Evolutionary conservation across 2,113 vertebrate species (phyloP), one percentile per base, ranked within the genome.

Genomic region (Corydoras sp.): DNA sequence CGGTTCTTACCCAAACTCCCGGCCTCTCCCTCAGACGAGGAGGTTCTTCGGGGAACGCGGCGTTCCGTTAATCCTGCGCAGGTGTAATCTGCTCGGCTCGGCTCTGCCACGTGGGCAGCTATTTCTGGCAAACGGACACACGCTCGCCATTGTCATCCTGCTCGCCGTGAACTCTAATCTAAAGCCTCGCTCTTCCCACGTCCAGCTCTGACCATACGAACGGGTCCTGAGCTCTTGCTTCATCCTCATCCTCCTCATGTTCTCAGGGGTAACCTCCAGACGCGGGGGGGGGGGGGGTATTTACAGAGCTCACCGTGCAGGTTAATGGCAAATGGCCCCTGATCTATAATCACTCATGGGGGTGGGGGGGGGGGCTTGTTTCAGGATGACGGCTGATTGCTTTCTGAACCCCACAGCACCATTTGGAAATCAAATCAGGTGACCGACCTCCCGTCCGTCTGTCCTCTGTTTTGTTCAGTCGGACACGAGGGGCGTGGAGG

Each of bases 51-150:
- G 15, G 54, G 10, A 10, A 32, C 29, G 12, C 9, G 9, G 24
- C 51, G 61, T 51, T 70, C 58, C n/a, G 43, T 51, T 48, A 31
- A 29, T 43, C 35, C 62, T 56, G 62, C 50, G 73, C 67, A 71
- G 64, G 63, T 74, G 79, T 61, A 63, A 51, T 71, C 67, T 66
- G 51, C 63, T 69, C 66, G 61, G 51, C 63, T 69, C 66, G 61
- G 60, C 73, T 69, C 67, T 18, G n/a, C 50, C 15, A 43, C 61
- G 9, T 55, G 4, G 70, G 50, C 31, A 55, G 68, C 73, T 74
- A 76, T 76, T 80, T 76, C 69, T 74, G 61, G 76, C 68, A 35
- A 10, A 9, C 68, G 5, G 30, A 55, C 49, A 30, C 58, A 58
- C 70, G 3, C 62, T 35, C 18, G 18, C 48, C 30, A 18, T 31